Percentiles rank a stretch among this genome's conserved stretches.
Conservation (phyloP, 2,797 vertebrate genomes). For the Xiphorhynchus erythropygius region DNA sequence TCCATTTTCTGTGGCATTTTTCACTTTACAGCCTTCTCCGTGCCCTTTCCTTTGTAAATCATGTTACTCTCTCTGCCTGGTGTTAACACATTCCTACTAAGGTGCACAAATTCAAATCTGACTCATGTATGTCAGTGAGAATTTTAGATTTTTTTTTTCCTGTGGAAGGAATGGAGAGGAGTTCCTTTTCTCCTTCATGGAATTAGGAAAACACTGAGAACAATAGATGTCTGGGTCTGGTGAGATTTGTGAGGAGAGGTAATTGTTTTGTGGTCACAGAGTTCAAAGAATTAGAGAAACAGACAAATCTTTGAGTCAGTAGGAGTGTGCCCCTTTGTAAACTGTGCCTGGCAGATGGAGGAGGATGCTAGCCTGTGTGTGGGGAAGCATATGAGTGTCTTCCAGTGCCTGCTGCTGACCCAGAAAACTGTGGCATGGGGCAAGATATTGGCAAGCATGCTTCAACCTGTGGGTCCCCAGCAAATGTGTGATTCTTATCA, state of each 20-base stretch:
- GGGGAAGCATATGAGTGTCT: not conserved
- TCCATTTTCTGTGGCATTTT: not conserved
- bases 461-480: not conserved
- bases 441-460: not conserved
- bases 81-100: not conserved
- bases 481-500: not conserved
- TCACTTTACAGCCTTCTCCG: not conserved
- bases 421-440: not conserved
- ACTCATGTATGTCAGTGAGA: not conserved
- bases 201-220: not conserved
- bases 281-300: not conserved
- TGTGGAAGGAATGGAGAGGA: not conserved
- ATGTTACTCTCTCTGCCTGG: not conserved
- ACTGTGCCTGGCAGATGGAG: rapidly evolving
- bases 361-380: not conserved
- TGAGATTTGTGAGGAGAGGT: not conserved
- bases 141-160: not conserved
- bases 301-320: not conserved
- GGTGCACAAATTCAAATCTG: not conserved
- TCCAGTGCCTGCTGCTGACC: not conserved
- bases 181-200: not conserved
- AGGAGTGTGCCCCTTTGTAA: not conserved
- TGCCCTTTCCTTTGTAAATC: not conserved
- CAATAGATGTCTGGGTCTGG: not conserved
- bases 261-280: not conserved